Evolutionary conservation across 2,888 invertebrate species (phyloP).

Genomic region (Hypena proboscidalis): DNA sequence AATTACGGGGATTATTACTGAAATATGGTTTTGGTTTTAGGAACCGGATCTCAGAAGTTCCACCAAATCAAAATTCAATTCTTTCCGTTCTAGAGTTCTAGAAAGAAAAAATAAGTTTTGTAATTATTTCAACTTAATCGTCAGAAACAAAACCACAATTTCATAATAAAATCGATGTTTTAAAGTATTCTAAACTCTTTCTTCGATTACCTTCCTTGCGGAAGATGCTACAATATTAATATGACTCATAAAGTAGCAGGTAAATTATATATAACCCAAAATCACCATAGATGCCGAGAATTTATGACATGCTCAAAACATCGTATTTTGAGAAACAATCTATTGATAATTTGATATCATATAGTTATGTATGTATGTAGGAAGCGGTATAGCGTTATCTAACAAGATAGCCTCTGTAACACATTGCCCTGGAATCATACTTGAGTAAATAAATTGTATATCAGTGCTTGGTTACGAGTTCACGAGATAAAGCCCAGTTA

Average conservation of each 20-base stretch:
- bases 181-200: too few relatives aligned
- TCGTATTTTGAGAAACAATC: not conserved
- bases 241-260: slow-evolving; percentile 25
- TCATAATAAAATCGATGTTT: too few relatives aligned
- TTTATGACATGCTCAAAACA: slow-evolving; percentile 3
- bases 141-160: too few relatives aligned
- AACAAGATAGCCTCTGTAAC: slow-evolving; percentile 35
- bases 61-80: too few relatives aligned
- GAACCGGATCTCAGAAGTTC: too few relatives aligned
- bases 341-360: not conserved
- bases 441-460: slow-evolving; percentile 29
- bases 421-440: slow-evolving; percentile 27
- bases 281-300: slow-evolving; percentile 15
- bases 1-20: too few relatives aligned
- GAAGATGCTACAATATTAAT: too few relatives aligned
- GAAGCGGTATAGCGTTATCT: slow-evolving; percentile 32
- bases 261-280: slow-evolving; percentile 6
- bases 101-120: too few relatives aligned
- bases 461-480: slow-evolving; percentile 28
- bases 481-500: slow-evolving; percentile 12
- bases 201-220: too few relatives aligned
- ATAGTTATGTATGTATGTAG: slow-evolving; percentile 23
- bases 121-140: too few relatives aligned
- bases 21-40: too few relatives aligned
- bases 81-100: too few relatives aligned